Percentiles rank a stretch among this genome's conserved stretches.
phyloP scores from a whole-genome alignment of 2,888 invertebrate species.

The Chirona hameri region DNA sequence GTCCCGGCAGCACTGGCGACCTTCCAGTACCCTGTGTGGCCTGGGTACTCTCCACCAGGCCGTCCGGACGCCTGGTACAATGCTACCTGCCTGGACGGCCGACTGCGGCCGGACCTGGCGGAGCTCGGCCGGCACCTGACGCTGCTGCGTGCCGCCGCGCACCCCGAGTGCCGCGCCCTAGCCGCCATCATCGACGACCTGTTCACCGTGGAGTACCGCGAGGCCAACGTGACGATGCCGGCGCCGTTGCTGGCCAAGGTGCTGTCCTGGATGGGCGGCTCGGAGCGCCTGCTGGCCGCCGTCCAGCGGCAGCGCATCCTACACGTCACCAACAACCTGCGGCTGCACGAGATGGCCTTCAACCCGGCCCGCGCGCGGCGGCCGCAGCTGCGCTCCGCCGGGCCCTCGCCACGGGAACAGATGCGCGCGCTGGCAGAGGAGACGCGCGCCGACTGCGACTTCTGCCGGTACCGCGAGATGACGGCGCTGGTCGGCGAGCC shows the following conservation, averaged over 20 bases:
- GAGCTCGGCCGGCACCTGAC: slow-evolving; percentile 1
- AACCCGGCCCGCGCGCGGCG: slow-evolving; percentile 34
- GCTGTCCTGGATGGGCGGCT: slow-evolving; percentile 32
- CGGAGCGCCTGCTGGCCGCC: not conserved
- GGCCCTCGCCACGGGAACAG: slow-evolving; percentile 9
- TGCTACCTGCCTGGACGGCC: slow-evolving; percentile 24
- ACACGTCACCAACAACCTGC: slow-evolving; percentile 34
- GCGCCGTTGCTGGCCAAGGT: slow-evolving; percentile 28
- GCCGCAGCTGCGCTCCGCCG: slow-evolving; percentile 31
- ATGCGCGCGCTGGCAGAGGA: slow-evolving; percentile 29
- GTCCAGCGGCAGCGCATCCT: slow-evolving; percentile 34
- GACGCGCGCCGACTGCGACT: slow-evolving; percentile 33
- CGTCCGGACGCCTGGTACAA: slow-evolving; percentile 31
- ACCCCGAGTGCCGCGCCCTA: slow-evolving; percentile 9
- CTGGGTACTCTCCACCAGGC: not conserved
- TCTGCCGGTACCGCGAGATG: slow-evolving; percentile 31
- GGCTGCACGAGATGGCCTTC: slow-evolving; percentile 34
- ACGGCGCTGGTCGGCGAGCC: slow-evolving; percentile 33
- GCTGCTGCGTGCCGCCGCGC: not conserved
- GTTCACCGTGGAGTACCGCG: slow-evolving; percentile 32
- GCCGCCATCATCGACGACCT: not conserved
- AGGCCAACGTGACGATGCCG: slow-evolving; percentile 26
- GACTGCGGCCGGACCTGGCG: slow-evolving; percentile 1
- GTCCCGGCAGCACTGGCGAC: no score
- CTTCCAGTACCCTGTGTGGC: not conserved